A percentile compares a stretch with the other conserved stretches of the same genome.
phyloP scores from a whole-genome alignment of 2,113 vertebrate species.

The Leptosomus discolor region DNA sequence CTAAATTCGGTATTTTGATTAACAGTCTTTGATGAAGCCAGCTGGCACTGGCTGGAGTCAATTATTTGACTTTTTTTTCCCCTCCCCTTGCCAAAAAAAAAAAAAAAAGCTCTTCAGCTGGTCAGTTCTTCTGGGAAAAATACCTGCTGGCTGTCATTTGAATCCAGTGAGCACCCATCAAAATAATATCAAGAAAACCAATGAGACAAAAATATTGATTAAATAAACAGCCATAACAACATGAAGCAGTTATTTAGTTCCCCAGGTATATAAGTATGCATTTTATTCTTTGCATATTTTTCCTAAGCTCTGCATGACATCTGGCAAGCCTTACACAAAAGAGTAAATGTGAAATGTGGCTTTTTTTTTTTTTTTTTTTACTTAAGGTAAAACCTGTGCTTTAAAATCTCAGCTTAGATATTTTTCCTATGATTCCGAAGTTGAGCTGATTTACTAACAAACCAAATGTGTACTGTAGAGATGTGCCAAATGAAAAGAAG shows the following conservation, averaged over 20 bases:
- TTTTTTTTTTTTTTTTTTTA: neutral
- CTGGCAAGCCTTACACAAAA: neutral
- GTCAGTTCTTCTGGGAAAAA: neutral
- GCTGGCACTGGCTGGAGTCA: neutral
- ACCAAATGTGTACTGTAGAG: neutral
- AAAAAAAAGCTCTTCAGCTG: neutral
- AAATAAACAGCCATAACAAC: neutral
- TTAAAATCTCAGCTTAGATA: neutral
- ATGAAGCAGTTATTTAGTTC: neutral
- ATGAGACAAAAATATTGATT: neutral
- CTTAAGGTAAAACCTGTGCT: neutral
- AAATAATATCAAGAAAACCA: neutral
- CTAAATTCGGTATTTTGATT: neutral
- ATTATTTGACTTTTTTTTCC: neutral
- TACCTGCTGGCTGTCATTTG: neutral
- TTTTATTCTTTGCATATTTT: neutral
- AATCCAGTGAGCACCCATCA: neutral
- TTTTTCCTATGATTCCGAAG: neutral
- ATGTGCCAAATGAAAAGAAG: neutral
- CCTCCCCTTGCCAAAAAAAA: neutral
- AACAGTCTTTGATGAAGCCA: neutral
- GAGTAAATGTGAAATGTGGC: neutral
- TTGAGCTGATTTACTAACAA: neutral
- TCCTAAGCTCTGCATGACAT: neutral
- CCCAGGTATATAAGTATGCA: neutral